A percentile compares a stretch with the other conserved stretches of the same genome.
phyloP scores from a whole-genome alignment of 37 sponge, comb jelly and placozoan species.

The Theonella swinhoei region DNA sequence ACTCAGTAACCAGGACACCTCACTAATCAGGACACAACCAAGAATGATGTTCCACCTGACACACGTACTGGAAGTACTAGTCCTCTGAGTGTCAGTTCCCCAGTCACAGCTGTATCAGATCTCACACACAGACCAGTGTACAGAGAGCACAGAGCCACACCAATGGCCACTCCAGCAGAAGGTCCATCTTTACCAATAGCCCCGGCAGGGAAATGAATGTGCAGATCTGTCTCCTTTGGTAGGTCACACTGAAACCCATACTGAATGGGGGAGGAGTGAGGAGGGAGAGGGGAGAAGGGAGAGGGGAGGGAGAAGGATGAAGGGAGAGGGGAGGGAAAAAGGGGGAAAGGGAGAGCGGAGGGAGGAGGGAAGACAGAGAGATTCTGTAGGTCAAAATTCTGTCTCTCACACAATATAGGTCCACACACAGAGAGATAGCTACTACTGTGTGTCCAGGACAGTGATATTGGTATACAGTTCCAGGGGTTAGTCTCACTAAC shows the following conservation, averaged over 20 bases:
- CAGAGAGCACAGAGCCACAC: constrained; percentile 77
- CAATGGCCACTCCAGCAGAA: constrained; percentile 88
- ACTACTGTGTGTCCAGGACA: too few relatives aligned
- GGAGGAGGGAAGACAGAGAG: background rate
- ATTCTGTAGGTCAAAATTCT: too few relatives aligned
- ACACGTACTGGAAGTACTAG: constrained; percentile 82
- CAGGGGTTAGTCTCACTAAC: too few relatives aligned
- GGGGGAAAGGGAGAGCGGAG: background rate
- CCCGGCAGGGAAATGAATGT: constrained; percentile 94
- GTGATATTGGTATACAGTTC: too few relatives aligned
- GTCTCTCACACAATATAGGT: too few relatives aligned
- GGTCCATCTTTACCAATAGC: constrained; percentile 95
- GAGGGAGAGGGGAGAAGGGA: background rate
- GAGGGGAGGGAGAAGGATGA: background rate
- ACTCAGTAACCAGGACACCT: too few relatives aligned
- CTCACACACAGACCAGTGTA: constrained; percentile 75
- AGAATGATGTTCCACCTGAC: too few relatives aligned
- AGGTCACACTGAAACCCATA: constrained; percentile 62
- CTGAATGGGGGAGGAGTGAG: background rate
- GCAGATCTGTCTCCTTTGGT: constrained; percentile 69
- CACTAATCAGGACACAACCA: too few relatives aligned
- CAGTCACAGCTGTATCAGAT: constrained; percentile 88
- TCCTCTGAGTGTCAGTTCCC: constrained; percentile 88
- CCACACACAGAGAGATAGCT: too few relatives aligned
- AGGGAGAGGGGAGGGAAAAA: background rate